Conservation (phyloP, 2,888 invertebrate species). For the Hyposoter didymator region DNA sequence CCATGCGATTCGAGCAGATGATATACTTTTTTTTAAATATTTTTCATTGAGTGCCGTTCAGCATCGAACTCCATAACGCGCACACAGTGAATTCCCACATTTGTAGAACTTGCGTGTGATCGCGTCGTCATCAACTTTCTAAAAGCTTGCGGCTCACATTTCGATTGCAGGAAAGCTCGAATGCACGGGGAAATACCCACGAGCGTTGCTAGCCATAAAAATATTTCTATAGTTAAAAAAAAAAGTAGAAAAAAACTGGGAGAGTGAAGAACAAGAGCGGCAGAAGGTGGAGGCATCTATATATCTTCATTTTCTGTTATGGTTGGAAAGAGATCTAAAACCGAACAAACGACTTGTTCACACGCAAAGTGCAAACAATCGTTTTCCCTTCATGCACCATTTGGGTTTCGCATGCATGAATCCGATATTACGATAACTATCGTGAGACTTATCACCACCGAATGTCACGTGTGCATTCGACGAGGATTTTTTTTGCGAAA, state of each 20-base stretch:
- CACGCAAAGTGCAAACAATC: conserved; percentile 53
- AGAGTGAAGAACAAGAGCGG: background rate
- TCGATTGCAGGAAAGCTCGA: conserved; percentile 48
- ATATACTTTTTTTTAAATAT: conserved; percentile 13
- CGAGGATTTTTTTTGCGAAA: background rate
- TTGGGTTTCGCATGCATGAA: conserved; percentile 17
- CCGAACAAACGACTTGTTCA: conserved; percentile 38
- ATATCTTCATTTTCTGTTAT: conserved; percentile 26
- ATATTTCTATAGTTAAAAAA: background rate
- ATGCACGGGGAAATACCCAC: conserved; percentile 31
- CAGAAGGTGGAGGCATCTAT: conserved; percentile 13
- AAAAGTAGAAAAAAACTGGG: background rate
- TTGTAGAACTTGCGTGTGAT: conserved; percentile 58
- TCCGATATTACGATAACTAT: conserved; percentile 4
- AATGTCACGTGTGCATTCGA: conserved; percentile 12
- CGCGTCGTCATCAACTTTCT: conserved; percentile 25
- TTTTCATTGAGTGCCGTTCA: background rate
- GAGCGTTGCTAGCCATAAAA: conserved; percentile 36
- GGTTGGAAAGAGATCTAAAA: conserved; percentile 35
- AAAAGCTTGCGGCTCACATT: conserved; percentile 39
- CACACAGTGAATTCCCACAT: conserved; percentile 8
- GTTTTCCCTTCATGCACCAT: conserved; percentile 18
- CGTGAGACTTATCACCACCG: conserved; percentile 23
- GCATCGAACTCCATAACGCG: background rate
- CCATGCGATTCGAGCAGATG: background rate